phyloP scores from a whole-genome alignment of 2,888 invertebrate species.

The Agrotis segetum region DNA sequence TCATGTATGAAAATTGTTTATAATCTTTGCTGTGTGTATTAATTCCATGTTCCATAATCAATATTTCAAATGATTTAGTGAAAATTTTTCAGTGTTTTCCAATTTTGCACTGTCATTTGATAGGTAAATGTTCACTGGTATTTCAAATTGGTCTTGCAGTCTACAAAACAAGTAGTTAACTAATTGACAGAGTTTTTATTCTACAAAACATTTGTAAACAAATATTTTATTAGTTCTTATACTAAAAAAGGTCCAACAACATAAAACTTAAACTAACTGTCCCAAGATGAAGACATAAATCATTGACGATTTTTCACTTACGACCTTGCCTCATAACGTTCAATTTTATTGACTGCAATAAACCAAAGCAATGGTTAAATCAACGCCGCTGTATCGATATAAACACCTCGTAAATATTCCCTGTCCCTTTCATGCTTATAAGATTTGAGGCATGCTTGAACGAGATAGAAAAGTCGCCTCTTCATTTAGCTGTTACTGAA shows the following conservation, averaged over 20 bases:
- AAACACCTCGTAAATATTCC: slow-evolving; percentile 88
- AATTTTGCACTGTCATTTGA: background rate
- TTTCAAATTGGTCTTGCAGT: slow-evolving; percentile 4
- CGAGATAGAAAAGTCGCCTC: slow-evolving; percentile 75
- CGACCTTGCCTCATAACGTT: slow-evolving; percentile 91
- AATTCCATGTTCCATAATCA: background rate
- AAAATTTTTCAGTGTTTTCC: background rate
- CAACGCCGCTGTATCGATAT: slow-evolving; percentile 89
- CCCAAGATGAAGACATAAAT: slow-evolving; percentile 88
- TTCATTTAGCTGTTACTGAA: slow-evolving; percentile 87
- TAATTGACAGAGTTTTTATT: slow-evolving; percentile 4
- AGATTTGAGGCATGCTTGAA: slow-evolving; percentile 61
- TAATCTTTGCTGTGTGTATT: background rate
- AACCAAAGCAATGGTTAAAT: slow-evolving; percentile 90
- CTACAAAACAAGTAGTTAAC: slow-evolving; percentile 18
- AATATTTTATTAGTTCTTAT: slow-evolving; percentile 31
- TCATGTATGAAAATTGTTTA: background rate
- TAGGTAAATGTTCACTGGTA: background rate
- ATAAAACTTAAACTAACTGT: slow-evolving; percentile 63
- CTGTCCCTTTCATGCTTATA: slow-evolving; percentile 72
- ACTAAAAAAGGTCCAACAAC: slow-evolving; percentile 54
- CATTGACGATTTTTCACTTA: slow-evolving; percentile 85
- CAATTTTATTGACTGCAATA: slow-evolving; percentile 91
- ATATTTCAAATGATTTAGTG: background rate
- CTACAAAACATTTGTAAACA: slow-evolving; percentile 34